Evolutionary conservation across 2,797 vertebrate genomes (phyloP).

Genomic region (Pseudochaenichthys georgianus): DNA sequence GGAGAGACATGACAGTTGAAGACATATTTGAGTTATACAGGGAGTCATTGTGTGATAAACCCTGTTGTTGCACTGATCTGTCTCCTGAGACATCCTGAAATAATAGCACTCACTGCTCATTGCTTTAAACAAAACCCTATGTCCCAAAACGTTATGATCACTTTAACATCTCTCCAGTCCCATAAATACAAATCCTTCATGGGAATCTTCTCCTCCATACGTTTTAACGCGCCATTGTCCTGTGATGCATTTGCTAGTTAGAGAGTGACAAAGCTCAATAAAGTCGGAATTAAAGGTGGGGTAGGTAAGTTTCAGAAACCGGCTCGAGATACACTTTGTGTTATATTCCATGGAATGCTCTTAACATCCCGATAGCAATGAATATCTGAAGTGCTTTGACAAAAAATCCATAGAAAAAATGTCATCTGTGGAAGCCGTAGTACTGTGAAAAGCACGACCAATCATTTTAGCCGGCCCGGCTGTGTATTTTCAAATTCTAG

Average conservation of each 20-base stretch:
- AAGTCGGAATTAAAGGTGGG: too few species aligned
- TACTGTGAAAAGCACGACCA: too few species aligned
- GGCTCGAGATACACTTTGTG: too few species aligned
- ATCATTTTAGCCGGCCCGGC: too few species aligned
- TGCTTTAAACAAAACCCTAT: not conserved
- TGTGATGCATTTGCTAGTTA: not conserved
- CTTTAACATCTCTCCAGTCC: not conserved
- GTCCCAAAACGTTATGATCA: not conserved
- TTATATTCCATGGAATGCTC: too few species aligned
- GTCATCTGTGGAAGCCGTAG: too few species aligned
- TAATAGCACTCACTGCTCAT: not conserved
- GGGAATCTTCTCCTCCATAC: not conserved
- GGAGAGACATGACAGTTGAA: conserved; percentile 30
- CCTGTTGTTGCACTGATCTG: conserved; percentile 50
- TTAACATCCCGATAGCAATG: too few species aligned
- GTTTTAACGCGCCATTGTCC: not conserved
- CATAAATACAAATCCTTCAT: not conserved
- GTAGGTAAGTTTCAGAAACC: too few species aligned
- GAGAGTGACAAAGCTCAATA: not conserved
- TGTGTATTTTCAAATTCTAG: too few species aligned
- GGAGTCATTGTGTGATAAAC: conserved; percentile 53
- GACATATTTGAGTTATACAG: conserved; percentile 31
- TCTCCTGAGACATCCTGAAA: conserved; percentile 39
- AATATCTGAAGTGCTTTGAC: too few species aligned
- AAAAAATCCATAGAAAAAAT: too few species aligned